Evolutionary conservation across 2,888 invertebrate species (phyloP), one percentile per base, ranked within the genome.

Genomic region (Entomobrya proxima): DNA sequence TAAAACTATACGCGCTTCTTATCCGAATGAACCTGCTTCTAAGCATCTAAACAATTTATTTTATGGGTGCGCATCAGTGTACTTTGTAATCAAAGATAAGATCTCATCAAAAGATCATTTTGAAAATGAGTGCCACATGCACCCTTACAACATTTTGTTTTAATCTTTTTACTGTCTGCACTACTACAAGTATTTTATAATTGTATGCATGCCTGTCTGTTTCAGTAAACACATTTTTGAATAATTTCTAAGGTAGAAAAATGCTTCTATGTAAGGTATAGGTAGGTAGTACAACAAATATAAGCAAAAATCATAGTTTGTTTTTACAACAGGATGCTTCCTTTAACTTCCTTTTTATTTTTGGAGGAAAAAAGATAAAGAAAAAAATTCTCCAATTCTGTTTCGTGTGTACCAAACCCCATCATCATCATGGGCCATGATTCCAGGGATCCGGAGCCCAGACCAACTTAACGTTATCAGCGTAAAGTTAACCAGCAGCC

Each of bases 31-130:
- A 11, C 27, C 30, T 75, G n/a, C n/a, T 18, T 18, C 32, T 5
- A 32, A 21, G 13, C 58, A 50, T 58, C 40, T 18, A n/a, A n/a
- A n/a, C n/a, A n/a, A 61, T 61, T 15, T 64, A n/a, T 64, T 32
- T n/a, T 37, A 2, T 13, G 27, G 1, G 35, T 32, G 21, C 21
- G n/a, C 35, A 18, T 27, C 44, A 37, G 32, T n/a, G 61, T 50
- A 11, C 15, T 74, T 47, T 30, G 21, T 2, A 21, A 5, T 30
- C 40, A 21, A 30, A 30, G 81, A 81, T 81, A 81, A 81, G 81
- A 81, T 75, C 74, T 81, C 81, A 74, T 81, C 74, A 81, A 74
- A 81, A 44, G 11, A 74, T 74, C 58, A 75, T 81, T 81, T 74
- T 18, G 13, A 72, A 35, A 32, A 30, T 27, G 72, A 35, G 74